Conservation (phyloP, 2,797 vertebrate species). For the Megaceryle alcyon region DNA sequence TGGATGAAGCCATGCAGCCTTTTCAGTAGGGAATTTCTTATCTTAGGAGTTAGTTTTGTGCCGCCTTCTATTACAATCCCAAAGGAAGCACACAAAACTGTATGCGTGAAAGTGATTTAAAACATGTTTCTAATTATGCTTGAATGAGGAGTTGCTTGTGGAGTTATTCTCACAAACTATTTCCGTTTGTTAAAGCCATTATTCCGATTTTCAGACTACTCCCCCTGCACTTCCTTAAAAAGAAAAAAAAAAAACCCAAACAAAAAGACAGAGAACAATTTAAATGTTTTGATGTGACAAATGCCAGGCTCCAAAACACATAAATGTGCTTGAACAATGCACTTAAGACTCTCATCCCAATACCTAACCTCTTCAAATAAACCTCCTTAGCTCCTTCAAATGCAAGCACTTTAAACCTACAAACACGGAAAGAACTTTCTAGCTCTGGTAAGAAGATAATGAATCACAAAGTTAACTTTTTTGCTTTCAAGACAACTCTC, state of each 20-base stretch:
- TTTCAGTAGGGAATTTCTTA: not conserved
- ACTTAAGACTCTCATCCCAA: not conserved
- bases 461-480: conserved; percentile 38
- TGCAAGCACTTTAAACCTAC: not conserved
- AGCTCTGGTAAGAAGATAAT: not conserved
- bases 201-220: not conserved
- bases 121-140: conserved; percentile 6
- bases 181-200: conserved; percentile 38
- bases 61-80: not conserved
- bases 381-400: conserved; percentile 25
- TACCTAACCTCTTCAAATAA: not conserved
- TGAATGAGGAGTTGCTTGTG: not conserved
- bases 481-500: conserved; percentile 10
- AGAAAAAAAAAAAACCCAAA: not conserved
- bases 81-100: not conserved
- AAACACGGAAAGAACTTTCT: not conserved
- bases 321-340: not conserved
- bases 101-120: not conserved
- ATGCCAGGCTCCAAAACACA: not conserved
- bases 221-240: not conserved
- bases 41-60: not conserved
- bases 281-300: conserved; percentile 9
- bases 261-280: not conserved
- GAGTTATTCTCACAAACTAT: conserved; percentile 4
- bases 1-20: not conserved